phyloP scores from a whole-genome alignment of 2,113 vertebrate species.

The Macroglossus sobrinus region DNA sequence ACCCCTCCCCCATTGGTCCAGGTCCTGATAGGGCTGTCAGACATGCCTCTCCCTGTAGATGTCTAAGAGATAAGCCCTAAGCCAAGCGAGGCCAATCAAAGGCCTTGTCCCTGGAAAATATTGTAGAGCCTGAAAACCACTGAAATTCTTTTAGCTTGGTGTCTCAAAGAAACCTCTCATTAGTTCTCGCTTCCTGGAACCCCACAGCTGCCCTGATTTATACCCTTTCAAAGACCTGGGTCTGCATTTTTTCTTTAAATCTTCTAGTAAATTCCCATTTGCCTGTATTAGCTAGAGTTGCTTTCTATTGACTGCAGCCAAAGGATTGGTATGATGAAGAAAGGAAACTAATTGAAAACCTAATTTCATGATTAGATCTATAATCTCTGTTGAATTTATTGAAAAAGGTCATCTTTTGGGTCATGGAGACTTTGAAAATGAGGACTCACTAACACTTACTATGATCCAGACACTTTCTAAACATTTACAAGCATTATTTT shows the following conservation, averaged over 20 bases:
- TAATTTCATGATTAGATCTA: background rate
- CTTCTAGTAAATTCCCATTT: background rate
- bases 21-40: background rate
- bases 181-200: background rate
- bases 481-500: background rate
- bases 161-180: background rate
- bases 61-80: background rate
- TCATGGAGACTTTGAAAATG: background rate
- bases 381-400: background rate
- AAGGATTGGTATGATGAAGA: background rate
- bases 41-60: too few relatives aligned
- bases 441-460: background rate
- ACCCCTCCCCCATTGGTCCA: background rate
- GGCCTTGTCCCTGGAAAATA: background rate
- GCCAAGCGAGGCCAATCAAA: background rate
- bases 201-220: background rate
- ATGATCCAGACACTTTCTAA: background rate
- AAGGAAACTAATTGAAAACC: background rate
- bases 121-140: background rate
- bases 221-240: background rate
- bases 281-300: background rate
- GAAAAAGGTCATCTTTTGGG: background rate
- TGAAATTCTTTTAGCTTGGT: background rate
- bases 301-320: background rate
- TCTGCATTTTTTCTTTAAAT: background rate